Evolutionary conservation across 2,888 invertebrate species (phyloP).

Genomic region (Abscondita cerata): DNA sequence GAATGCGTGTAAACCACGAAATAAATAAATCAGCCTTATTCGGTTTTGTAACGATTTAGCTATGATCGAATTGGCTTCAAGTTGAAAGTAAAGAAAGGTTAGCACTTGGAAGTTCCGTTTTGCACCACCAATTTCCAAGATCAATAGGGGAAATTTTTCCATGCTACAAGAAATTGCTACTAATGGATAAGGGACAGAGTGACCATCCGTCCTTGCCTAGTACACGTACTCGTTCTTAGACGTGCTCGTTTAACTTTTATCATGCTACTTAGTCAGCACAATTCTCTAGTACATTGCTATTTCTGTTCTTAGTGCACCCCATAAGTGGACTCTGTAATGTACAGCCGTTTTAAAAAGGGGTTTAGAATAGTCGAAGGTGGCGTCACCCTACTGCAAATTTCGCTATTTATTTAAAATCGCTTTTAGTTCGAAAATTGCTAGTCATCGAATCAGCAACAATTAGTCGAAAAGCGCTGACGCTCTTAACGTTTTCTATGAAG

Average conservation of each 20-base stretch:
- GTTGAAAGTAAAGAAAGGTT: slow-evolving; percentile 13
- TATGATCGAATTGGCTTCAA: slow-evolving; percentile 26
- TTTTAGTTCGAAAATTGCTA: slow-evolving; percentile 3
- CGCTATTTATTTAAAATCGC: neutral
- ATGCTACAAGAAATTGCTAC: slow-evolving; percentile 34
- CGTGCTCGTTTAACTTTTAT: slow-evolving; percentile 37
- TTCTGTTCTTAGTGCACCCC: slow-evolving; percentile 20
- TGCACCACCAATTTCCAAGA: slow-evolving; percentile 18
- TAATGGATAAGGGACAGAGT: slow-evolving; percentile 28
- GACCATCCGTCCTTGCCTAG: slow-evolving; percentile 29
- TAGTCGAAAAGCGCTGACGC: slow-evolving; percentile 22
- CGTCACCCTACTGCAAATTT: slow-evolving; percentile 1
- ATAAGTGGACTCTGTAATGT: slow-evolving; percentile 18
- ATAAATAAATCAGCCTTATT: slow-evolving; percentile 31
- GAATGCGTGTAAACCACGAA: slow-evolving; percentile 31
- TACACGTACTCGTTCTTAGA: slow-evolving; percentile 30
- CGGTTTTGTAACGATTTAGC: slow-evolving; percentile 26
- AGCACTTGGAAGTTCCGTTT: slow-evolving; percentile 28
- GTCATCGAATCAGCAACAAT: slow-evolving; percentile 4
- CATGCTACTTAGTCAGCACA: slow-evolving; percentile 37
- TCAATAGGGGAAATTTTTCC: slow-evolving; percentile 32
- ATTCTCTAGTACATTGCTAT: slow-evolving; percentile 28
- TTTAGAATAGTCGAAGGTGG: neutral
- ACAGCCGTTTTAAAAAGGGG: slow-evolving; percentile 1
- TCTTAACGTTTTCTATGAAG: slow-evolving; percentile 15